These are phyloP conservation scores for Globicephala melas DNA, from an alignment of 2,113 vertebrate genomes.

Conservation along the genomic window DNA sequence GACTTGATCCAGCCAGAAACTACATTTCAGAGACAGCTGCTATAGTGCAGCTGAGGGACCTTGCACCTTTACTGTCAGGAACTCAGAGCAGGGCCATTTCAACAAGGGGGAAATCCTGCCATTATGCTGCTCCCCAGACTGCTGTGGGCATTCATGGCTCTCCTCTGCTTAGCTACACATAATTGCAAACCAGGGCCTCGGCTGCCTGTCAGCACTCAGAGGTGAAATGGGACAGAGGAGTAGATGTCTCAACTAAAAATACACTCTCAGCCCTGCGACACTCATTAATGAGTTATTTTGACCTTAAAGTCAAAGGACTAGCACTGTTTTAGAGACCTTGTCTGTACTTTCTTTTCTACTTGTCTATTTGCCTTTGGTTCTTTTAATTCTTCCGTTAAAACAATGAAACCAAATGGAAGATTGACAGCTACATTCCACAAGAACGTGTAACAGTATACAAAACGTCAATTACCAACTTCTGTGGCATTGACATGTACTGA, in stretches of 20 bases:
- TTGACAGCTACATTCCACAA: neutral
- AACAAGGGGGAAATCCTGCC: neutral
- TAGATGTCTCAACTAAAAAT: neutral
- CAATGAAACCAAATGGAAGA: neutral
- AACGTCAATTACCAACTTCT: neutral
- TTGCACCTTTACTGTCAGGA: no score
- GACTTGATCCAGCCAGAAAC: neutral
- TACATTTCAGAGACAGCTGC: neutral
- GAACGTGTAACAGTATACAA: neutral
- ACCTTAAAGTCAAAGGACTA: neutral
- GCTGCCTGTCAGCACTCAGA: neutral
- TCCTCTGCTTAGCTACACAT: neutral
- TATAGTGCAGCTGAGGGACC: no score
- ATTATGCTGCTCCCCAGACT: neutral
- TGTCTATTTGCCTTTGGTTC: neutral
- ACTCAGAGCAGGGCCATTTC: neutral
- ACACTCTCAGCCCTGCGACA: neutral
- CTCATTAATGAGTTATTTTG: neutral
- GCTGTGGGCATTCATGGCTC: neutral
- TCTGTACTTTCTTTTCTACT: neutral
- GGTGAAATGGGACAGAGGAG: neutral
- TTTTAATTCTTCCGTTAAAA: neutral
- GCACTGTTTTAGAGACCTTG: neutral
- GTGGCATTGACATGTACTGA: neutral
- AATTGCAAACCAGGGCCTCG: neutral